phyloP scores from a whole-genome alignment of 2,888 invertebrate species.

The Caenorhabditis virilis region DNA sequence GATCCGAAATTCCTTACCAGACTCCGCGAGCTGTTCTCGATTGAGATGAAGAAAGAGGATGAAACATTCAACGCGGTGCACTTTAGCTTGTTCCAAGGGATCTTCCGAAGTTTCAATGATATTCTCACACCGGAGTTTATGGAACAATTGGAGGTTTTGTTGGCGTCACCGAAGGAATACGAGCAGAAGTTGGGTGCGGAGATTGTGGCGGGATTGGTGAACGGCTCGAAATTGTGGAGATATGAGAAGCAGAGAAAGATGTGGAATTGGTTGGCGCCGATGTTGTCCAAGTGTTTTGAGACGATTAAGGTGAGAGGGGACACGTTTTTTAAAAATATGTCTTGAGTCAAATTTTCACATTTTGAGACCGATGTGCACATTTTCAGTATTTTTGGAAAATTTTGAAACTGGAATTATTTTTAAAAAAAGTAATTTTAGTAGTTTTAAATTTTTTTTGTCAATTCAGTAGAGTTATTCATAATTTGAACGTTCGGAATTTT shows the following conservation, averaged over 20 bases:
- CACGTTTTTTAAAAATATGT: too few species aligned
- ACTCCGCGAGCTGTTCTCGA: slow-evolving; percentile 47
- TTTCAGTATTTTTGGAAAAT: too few species aligned
- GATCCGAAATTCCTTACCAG: too few species aligned
- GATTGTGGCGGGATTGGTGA: slow-evolving; percentile 79
- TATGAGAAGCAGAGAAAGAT: slow-evolving; percentile 69
- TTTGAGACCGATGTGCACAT: too few species aligned
- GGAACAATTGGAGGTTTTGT: slow-evolving; percentile 76
- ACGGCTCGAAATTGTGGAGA: slow-evolving; percentile 74
- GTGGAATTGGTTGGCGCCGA: slow-evolving; percentile 75
- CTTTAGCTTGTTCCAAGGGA: slow-evolving; percentile 78
- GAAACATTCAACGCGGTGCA: slow-evolving; percentile 80
- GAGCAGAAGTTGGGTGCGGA: slow-evolving; percentile 78
- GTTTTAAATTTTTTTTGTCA: too few species aligned
- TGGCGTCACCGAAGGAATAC: slow-evolving; percentile 67
- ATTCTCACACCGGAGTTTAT: slow-evolving; percentile 75
- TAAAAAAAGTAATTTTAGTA: too few species aligned
- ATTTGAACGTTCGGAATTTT: too few species aligned
- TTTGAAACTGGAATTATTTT: too few species aligned
- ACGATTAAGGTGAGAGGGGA: too few species aligned
- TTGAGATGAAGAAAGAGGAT: slow-evolving; percentile 80
- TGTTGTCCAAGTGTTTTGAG: slow-evolving; percentile 74
- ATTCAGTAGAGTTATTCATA: too few species aligned
- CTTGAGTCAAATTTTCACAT: too few species aligned
- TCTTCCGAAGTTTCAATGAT: slow-evolving; percentile 82